A percentile compares a stretch with the other conserved stretches of the same genome.
Evolutionary conservation across 2,888 invertebrate species (phyloP).

Genomic region (Subacronicta megacephala): DNA sequence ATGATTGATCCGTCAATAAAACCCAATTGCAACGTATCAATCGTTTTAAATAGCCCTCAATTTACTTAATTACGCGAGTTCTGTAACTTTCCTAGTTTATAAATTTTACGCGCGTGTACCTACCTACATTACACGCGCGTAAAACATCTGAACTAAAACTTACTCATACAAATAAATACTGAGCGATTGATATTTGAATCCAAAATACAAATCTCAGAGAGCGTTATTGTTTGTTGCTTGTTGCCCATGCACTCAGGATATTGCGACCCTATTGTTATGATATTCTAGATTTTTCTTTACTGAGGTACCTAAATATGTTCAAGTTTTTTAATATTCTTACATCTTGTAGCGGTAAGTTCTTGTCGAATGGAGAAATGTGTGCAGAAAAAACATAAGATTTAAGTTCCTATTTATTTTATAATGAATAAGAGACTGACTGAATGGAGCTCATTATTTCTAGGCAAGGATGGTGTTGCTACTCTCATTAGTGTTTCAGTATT

Average conservation of each 20-base stretch:
- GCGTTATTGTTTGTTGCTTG: slow-evolving; percentile 5
- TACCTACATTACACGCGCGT: no score
- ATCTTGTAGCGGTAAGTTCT: slow-evolving; percentile 2
- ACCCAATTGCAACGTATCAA: no score
- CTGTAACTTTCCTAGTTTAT: background rate
- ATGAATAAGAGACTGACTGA: slow-evolving; percentile 2
- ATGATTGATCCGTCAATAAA: no score
- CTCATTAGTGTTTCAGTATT: slow-evolving; percentile 17
- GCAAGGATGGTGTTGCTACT: background rate
- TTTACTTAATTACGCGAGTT: no score
- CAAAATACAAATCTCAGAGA: slow-evolving; percentile 8
- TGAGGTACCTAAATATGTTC: background rate
- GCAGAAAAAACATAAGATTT: background rate
- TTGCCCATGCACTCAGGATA: slow-evolving; percentile 7
- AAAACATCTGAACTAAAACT: background rate
- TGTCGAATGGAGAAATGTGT: background rate
- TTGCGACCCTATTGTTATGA: slow-evolving; percentile 5
- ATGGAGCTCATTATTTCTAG: slow-evolving; percentile 4
- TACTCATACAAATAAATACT: background rate
- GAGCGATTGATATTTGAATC: background rate
- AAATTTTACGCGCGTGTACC: background rate
- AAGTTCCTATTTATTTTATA: slow-evolving; percentile 13
- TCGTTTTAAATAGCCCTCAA: no score
- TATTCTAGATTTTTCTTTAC: slow-evolving; percentile 5
- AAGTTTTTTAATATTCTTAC: background rate